Evolutionary conservation across 2,797 vertebrate species (phyloP), one percentile per base, ranked within the genome.

Genomic region (Myotis daubentonii): DNA sequence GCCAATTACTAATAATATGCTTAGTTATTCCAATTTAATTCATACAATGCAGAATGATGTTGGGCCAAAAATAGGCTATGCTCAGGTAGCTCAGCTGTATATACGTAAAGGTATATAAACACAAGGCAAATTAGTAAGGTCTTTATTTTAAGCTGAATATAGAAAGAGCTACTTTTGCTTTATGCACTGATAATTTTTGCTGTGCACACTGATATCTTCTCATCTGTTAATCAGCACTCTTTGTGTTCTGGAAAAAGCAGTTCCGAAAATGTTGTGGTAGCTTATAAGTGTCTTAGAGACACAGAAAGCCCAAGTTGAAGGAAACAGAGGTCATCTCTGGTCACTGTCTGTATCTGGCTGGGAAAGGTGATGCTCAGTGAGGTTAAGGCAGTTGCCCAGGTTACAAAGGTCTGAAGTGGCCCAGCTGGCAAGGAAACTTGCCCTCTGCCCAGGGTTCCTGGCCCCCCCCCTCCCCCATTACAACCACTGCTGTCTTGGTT

Each of bases 1-100:
- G 36, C 15, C 89, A 38, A 72, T 19, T 79, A 76, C 72, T 71
- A 53, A 33, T 82, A 15, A 81, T 16, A 16, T 74, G n/a, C 71
- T 74, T 93, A 94, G 17, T 78, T 38, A 82, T 16, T n/a, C 49
- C 92, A 85, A 53, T 79, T 94, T 85, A 94, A 82, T 78, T 89
- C 74, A 76, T 6, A 72, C 57, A 36, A n/a, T 49, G 28, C 8
- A 82, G 11, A 25, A 85, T 51, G 15, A 81, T 57, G 49, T 19
- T 62, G 19, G 6, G 19, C 5, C 23, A n/a, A 81, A 81, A 17
- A 36, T 17, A 72, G 22, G 47, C 62, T 75, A 1, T 47, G 60
- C 33, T 84, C 23, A 71, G 36, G 36, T 12, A 57, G n/a, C 23
- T 79, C 2, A 38, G 8, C n/a, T n/a, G 7, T 22, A 49, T 22